Conservation (phyloP, 1,140 invertebrate species). For the Drosophila quadrilineata region DNA sequence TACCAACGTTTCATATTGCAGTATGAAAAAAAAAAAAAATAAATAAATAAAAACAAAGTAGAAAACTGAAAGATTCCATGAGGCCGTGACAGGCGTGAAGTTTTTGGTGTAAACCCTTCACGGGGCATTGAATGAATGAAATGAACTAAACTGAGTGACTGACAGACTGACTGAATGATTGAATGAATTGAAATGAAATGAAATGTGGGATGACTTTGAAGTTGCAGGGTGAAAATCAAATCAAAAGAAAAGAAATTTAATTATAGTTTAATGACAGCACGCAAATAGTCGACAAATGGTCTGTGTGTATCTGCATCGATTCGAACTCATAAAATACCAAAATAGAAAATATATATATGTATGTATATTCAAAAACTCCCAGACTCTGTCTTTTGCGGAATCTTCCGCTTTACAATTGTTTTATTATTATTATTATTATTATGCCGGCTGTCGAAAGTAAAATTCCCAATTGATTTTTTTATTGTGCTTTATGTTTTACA, state of each 20-base stretch:
- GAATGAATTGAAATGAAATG: too few species aligned
- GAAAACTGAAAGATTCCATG: conserved; percentile 43
- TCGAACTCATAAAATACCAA: too few species aligned
- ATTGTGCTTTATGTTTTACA: conserved; percentile 65
- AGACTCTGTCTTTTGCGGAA: not conserved
- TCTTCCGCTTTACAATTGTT: conserved; percentile 40
- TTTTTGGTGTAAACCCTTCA: conserved; percentile 70
- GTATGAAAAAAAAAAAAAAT: too few species aligned
- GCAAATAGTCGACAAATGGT: conserved; percentile 67
- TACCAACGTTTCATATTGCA: conserved; percentile 3
- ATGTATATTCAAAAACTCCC: too few species aligned
- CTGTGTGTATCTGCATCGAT: too few species aligned
- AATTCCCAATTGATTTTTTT: conserved; percentile 76
- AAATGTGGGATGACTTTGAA: conserved; percentile 61
- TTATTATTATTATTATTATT: conserved; percentile 23
- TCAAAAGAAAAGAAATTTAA: conserved; percentile 79
- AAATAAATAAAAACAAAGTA: conserved; percentile 22
- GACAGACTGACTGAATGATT: conserved; percentile 14
- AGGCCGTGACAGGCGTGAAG: conserved; percentile 66
- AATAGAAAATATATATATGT: too few species aligned
- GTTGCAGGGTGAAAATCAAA: conserved; percentile 75
- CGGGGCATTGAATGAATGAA: conserved; percentile 30
- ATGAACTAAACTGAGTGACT: too few species aligned
- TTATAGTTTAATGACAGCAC: conserved; percentile 69
- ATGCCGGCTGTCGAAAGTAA: conserved; percentile 70